A percentile compares a stretch with the other conserved stretches of the same genome.
Evolutionary conservation across 2,113 vertebrate species (phyloP).

Genomic region (Mustela lutreola): DNA sequence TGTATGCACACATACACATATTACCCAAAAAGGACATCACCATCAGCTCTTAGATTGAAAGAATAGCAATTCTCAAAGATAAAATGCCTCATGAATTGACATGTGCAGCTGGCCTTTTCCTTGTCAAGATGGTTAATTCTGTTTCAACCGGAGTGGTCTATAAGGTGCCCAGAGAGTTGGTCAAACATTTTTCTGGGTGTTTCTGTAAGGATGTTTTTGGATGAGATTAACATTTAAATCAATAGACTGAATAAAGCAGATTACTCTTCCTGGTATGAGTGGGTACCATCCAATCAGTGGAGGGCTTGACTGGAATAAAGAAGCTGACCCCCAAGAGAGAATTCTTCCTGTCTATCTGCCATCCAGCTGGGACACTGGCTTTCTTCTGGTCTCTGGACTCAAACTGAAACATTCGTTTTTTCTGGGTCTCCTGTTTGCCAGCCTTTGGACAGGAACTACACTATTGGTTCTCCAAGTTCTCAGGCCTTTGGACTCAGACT

Average conservation of each 20-base stretch:
- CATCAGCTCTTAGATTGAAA: slow-evolving; percentile 26
- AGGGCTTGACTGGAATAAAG: slow-evolving; percentile 22
- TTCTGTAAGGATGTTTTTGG: neutral
- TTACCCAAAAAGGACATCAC: neutral
- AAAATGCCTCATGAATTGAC: slow-evolving; percentile 30
- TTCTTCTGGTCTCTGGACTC: neutral
- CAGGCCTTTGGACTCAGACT: neutral
- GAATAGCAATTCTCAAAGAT: neutral
- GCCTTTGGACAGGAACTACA: neutral
- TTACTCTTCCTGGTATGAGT: neutral
- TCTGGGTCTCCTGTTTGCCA: neutral
- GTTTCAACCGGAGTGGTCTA: neutral
- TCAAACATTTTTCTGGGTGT: slow-evolving; percentile 37
- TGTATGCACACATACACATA: no score
- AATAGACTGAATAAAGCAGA: slow-evolving; percentile 5
- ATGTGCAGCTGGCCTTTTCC: neutral
- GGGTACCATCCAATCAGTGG: neutral
- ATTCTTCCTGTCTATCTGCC: neutral
- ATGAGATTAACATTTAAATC: slow-evolving; percentile 44
- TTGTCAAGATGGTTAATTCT: neutral
- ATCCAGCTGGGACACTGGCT: neutral
- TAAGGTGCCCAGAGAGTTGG: neutral
- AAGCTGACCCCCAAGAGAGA: neutral
- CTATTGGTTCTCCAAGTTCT: neutral
- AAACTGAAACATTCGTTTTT: neutral